Base-by-base conservation (phyloP, 2,888 invertebrate genomes). In the Drosophila rubida region DNA sequence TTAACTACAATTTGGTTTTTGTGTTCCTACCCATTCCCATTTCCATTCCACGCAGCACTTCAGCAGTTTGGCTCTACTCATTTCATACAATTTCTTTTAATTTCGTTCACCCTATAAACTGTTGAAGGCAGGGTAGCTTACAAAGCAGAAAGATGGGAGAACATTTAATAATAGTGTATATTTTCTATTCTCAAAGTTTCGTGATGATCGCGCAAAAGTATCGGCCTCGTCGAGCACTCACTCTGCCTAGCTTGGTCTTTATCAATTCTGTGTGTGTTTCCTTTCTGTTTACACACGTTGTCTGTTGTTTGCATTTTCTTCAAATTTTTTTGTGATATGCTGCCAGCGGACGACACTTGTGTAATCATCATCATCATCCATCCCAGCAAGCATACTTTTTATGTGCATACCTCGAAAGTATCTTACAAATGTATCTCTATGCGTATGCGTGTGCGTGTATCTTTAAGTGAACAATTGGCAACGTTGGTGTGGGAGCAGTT, bases 231-330 rank as follows among this genome's bases (percentile, higher is more conserved):
- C 7, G 32, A n/a, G 11, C 4, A 32, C 4, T 1, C n/a, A n/a
- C 32, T 32, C 1, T 32, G 27, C 13, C 19, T 53, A 19, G n/a
- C 60, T 46, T 48, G 37, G 39, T 16, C 69, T 75, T 81, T 87
- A 84, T 78, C 75, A 75, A 72, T 68, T 66, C 69, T 19, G 27
- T 39, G 35, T 37, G 37, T 50, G 16, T 42, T 50, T 50, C 22
- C 16, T 51, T 59, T 42, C 32, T 81, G 76, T 82, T 82, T 87
- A 69, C 82, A 76, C 65, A 75, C 72, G 72, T 80, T 74, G 69
- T n/a, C n/a, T 60, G 37, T 59, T 82, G 87, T 82, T 82, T 85
- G 76, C 86, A 74, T 87, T 85, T 85, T 85, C 83, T 77, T 78
- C 41, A 73, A 42, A 58, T 41, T 61, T 42, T 13, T 77, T 57